A percentile compares a stretch with the other conserved stretches of the same genome.
Evolutionary conservation across 1,140 invertebrate genomes (phyloP).

Genomic region (Yoshiicerus persimilis): DNA sequence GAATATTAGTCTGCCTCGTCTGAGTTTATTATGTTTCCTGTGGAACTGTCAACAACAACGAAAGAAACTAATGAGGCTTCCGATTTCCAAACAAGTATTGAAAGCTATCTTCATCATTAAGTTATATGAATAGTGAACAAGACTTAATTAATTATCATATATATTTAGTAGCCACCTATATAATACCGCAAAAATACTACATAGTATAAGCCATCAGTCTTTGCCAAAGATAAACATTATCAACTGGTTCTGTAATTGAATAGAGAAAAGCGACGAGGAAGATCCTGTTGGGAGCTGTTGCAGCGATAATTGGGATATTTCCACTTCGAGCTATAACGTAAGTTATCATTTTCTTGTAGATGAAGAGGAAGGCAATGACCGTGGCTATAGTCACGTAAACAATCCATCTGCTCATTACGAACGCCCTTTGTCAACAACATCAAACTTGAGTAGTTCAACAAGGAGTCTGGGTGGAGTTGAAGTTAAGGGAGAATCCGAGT

Average conservation of each 20-base stretch:
- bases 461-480: background rate
- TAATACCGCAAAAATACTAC: background rate
- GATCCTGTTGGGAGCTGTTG: background rate
- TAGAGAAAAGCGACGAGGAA: background rate
- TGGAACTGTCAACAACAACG: background rate
- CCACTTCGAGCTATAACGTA: background rate
- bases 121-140: background rate
- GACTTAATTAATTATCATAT: background rate
- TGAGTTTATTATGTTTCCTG: background rate
- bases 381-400: background rate
- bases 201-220: background rate
- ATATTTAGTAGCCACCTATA: no score
- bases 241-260: background rate
- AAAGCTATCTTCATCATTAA: background rate
- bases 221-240: background rate
- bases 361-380: background rate
- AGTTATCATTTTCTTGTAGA: background rate
- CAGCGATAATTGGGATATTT: background rate
- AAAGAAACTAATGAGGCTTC: background rate
- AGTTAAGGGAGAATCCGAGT: background rate
- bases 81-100: background rate
- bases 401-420: background rate
- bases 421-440: slow-evolving; percentile 10
- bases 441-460: background rate
- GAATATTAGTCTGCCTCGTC: background rate